Evolutionary conservation across 2,888 invertebrate genomes (phyloP).

Genomic region (Cryptus viduatorius): DNA sequence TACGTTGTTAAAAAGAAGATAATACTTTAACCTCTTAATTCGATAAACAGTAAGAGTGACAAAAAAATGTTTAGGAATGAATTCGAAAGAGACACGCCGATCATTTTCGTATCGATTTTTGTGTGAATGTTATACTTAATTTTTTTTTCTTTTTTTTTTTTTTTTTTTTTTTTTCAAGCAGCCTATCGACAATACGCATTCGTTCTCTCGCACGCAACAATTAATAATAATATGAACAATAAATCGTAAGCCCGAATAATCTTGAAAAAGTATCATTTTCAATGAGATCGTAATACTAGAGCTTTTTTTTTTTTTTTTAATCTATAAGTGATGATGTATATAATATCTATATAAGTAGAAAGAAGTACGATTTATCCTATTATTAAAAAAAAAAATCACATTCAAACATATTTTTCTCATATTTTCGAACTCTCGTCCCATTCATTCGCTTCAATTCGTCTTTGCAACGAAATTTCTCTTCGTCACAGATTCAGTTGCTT

Average conservation of each 20-base stretch:
- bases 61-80: conserved; percentile 48
- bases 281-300: conserved; percentile 81
- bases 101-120: conserved; percentile 43
- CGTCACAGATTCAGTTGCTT: background rate
- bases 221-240: conserved; percentile 73
- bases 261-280: conserved; percentile 69
- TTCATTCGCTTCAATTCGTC: background rate
- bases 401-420: conserved; percentile 31
- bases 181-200: conserved; percentile 62
- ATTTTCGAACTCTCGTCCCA: background rate
- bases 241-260: conserved; percentile 59
- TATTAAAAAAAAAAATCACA: conserved; percentile 30
- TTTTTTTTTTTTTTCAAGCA: conserved; percentile 47
- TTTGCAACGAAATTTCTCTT: background rate
- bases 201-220: conserved; percentile 40
- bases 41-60: background rate
- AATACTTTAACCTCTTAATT: conserved; percentile 22
- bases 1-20: conserved; percentile 2
- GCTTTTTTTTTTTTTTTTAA: conserved; percentile 68
- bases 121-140: conserved; percentile 8
- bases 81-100: conserved; percentile 55
- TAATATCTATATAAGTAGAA: conserved; percentile 51
- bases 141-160: conserved; percentile 30
- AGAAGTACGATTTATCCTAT: conserved; percentile 70
- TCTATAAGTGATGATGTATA: conserved; percentile 17